Conservation (phyloP, 2,113 vertebrate species). For the Spilogale gracilis region DNA sequence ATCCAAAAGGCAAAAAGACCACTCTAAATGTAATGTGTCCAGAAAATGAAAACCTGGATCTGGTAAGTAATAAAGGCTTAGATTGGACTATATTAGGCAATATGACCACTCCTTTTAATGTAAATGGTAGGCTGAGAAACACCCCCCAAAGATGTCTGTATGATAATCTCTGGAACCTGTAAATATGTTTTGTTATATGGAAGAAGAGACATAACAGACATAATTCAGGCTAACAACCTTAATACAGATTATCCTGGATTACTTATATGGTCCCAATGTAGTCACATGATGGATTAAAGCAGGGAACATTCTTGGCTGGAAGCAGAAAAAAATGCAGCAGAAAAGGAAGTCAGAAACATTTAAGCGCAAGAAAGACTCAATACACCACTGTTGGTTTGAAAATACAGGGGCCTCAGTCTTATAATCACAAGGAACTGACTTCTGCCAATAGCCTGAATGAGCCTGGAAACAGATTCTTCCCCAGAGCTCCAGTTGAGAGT, state of each 20-base stretch:
- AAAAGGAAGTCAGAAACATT: neutral
- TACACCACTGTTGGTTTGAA: neutral
- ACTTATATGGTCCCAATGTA: neutral
- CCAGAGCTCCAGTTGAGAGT: neutral
- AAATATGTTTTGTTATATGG: neutral
- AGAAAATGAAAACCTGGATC: neutral
- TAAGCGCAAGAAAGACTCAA: neutral
- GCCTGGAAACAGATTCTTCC: neutral
- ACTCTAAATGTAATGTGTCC: neutral
- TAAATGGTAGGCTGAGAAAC: neutral
- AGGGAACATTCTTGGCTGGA: neutral
- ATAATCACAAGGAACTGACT: neutral
- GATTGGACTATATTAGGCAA: neutral
- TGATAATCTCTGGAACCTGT: neutral
- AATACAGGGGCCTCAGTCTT: no score
- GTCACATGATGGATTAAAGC: neutral
- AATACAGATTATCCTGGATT: neutral
- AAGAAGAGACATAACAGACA: neutral
- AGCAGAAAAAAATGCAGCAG: neutral
- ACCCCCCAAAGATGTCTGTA: neutral
- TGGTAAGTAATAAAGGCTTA: neutral
- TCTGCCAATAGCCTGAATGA: neutral
- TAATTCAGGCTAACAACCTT: neutral
- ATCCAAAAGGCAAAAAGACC: neutral
- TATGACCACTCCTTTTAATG: neutral